Evolutionary conservation across 2,888 invertebrate genomes (phyloP).

Genomic region (Petrolisthes manimaculis): DNA sequence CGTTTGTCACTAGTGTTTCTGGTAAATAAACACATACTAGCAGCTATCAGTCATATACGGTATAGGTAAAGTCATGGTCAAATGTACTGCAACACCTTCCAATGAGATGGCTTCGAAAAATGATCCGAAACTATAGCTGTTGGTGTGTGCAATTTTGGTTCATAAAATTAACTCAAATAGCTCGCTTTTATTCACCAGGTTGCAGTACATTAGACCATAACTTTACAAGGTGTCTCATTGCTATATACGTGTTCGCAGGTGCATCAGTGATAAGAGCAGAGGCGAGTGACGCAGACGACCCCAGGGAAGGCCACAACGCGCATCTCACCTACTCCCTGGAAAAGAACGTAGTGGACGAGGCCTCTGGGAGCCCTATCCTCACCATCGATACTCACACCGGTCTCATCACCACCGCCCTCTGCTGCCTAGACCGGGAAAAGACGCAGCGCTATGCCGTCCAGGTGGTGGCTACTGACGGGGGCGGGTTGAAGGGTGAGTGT

Average conservation of each 20-base stretch:
- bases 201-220: no score
- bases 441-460: constrained; percentile 69
- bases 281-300: constrained; percentile 72
- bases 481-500: constrained; percentile 68
- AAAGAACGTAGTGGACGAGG: constrained; percentile 69
- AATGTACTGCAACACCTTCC: no score
- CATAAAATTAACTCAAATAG: no score
- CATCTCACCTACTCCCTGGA: constrained; percentile 71
- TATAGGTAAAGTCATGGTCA: no score
- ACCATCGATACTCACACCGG: constrained; percentile 70
- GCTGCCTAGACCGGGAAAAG: constrained; percentile 69
- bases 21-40: no score
- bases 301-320: constrained; percentile 72
- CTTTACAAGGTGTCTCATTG: no score
- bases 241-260: constrained; percentile 15
- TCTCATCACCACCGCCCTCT: constrained; percentile 69
- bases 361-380: constrained; percentile 70
- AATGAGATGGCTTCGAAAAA: no score
- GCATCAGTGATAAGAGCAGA: constrained; percentile 71
- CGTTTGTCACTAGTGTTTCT: no score
- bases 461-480: constrained; percentile 69
- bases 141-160: no score
- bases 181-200: no score
- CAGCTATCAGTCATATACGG: no score
- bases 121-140: no score